These are phyloP conservation scores for Pristionchus mayeri DNA, from an alignment of 2,888 invertebrate species.

Conservation along the genomic window DNA sequence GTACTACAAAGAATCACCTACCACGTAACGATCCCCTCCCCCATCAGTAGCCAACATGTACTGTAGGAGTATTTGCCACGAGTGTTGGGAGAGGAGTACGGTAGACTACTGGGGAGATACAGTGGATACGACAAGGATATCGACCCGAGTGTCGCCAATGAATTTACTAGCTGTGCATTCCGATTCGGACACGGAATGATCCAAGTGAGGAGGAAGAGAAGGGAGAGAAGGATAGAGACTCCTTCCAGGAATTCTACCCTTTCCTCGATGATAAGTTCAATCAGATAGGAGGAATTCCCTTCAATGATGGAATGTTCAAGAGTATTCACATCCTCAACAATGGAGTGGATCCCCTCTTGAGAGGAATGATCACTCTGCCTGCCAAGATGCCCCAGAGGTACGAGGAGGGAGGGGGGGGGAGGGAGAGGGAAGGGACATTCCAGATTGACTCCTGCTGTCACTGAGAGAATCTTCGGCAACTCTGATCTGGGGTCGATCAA, in stretches of 20 bases:
- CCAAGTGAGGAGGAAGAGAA: conserved; percentile 81
- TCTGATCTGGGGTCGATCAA: conserved; percentile 94
- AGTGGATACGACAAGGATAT: conserved; percentile 86
- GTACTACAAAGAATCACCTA: conserved; percentile 80
- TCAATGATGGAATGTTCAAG: conserved; percentile 73
- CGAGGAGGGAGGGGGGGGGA: no score
- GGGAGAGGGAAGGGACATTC: neutral
- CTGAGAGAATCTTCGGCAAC: conserved; percentile 86
- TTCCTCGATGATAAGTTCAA: conserved; percentile 73
- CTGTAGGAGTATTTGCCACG: conserved; percentile 88
- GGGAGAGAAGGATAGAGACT: neutral
- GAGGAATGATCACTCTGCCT: conserved; percentile 90
- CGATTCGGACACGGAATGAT: conserved; percentile 95
- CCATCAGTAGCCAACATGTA: neutral
- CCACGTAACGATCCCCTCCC: conserved; percentile 56
- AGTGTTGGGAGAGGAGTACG: conserved; percentile 85
- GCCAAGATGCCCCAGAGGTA: conserved; percentile 83
- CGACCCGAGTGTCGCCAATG: conserved; percentile 92
- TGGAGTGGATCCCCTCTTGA: conserved; percentile 94
- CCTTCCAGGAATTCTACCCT: conserved; percentile 73
- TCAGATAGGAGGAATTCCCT: conserved; percentile 72
- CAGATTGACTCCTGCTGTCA: conserved; percentile 92
- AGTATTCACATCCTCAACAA: conserved; percentile 67
- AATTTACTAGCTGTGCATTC: conserved; percentile 95
- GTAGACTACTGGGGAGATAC: conserved; percentile 85